phyloP scores from a whole-genome alignment of 2,113 vertebrate genomes.

The Thryonomys swinderianus region DNA sequence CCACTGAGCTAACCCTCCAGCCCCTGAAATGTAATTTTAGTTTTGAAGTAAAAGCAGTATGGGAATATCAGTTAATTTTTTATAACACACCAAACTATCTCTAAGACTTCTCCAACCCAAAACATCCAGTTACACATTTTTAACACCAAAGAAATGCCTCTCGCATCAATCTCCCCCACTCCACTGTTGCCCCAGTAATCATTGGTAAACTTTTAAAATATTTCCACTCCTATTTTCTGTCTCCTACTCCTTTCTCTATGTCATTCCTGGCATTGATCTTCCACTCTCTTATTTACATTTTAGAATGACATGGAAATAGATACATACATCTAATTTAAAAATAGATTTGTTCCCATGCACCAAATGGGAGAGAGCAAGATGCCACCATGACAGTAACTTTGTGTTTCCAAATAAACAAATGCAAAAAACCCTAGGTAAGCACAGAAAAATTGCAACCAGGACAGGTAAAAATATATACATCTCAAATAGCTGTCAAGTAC shows the following conservation, averaged over 20 bases:
- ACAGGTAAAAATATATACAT: background rate
- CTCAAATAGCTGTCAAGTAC: background rate
- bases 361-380: background rate
- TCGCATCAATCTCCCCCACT: background rate
- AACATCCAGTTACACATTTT: background rate
- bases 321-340: background rate
- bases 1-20: too few species aligned
- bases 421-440: background rate
- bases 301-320: background rate
- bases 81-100: background rate
- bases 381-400: background rate
- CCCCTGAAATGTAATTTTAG: too few species aligned
- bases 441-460: background rate
- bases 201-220: background rate
- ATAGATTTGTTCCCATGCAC: background rate
- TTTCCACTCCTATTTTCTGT: background rate
- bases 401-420: background rate
- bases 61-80: background rate
- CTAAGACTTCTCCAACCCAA: background rate
- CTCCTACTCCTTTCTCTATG: background rate
- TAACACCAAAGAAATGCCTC: conserved; percentile 5
- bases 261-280: conserved; percentile 6
- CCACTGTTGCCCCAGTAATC: background rate
- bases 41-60: background rate
- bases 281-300: background rate